Conservation (phyloP, 2,888 invertebrate genomes). For the Molanna angustata region DNA sequence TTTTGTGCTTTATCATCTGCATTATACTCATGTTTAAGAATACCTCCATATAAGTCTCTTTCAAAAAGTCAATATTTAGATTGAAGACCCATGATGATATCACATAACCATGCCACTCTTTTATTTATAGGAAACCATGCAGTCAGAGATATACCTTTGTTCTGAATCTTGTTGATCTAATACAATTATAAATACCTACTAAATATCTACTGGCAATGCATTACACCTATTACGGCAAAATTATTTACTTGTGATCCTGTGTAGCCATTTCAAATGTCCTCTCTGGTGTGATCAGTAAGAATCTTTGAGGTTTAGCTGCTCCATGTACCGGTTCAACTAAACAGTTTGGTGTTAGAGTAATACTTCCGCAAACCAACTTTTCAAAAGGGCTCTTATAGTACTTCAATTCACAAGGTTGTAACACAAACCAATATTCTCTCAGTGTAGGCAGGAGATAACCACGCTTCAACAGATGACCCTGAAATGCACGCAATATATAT, state of each 20-base stretch:
- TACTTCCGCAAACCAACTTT: slow-evolving; percentile 67
- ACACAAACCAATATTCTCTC: slow-evolving; percentile 78
- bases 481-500: slow-evolving; percentile 30
- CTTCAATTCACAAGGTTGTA: slow-evolving; percentile 68
- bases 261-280: slow-evolving; percentile 72
- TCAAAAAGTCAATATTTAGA: too few relatives aligned
- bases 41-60: too few relatives aligned
- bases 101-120: too few relatives aligned
- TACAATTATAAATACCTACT: too few relatives aligned
- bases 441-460: slow-evolving; percentile 74
- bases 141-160: too few relatives aligned
- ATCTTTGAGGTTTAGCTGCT: slow-evolving; percentile 57
- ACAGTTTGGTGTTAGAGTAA: slow-evolving; percentile 63
- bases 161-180: too few relatives aligned
- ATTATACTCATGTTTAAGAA: too few relatives aligned
- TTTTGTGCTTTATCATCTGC: too few relatives aligned
- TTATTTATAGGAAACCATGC: too few relatives aligned
- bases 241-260: slow-evolving; percentile 65
- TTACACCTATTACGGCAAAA: too few relatives aligned
- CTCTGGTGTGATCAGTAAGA: slow-evolving; percentile 67
- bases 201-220: too few relatives aligned
- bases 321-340: slow-evolving; percentile 62
- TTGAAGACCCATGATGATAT: too few relatives aligned
- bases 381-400: slow-evolving; percentile 73
- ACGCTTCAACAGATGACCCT: slow-evolving; percentile 72